Percentiles rank a stretch among this genome's conserved stretches.
Evolutionary conservation across 2,797 vertebrate genomes (phyloP).

Genomic region (Bradypodion ventrale): DNA sequence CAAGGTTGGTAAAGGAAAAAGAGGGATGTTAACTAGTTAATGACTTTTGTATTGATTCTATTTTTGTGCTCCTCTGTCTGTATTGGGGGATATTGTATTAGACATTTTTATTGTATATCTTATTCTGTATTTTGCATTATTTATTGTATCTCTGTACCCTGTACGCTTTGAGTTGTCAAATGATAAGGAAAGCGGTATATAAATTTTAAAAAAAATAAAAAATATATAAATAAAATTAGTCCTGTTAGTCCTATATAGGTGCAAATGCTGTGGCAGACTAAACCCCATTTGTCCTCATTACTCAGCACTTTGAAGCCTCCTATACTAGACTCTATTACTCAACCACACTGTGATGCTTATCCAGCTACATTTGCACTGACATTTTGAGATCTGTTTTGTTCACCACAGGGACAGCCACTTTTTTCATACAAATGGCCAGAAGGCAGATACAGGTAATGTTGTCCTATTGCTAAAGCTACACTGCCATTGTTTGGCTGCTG

Average conservation of each 20-base stretch:
- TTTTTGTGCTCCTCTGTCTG: too few relatives aligned
- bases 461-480: background rate
- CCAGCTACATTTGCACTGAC: background rate
- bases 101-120: too few relatives aligned
- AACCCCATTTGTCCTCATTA: background rate
- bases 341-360: background rate
- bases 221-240: too few relatives aligned
- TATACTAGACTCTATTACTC: background rate
- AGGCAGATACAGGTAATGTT: background rate
- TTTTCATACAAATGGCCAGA: background rate
- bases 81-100: too few relatives aligned
- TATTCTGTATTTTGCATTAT: too few relatives aligned
- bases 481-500: background rate
- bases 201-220: too few relatives aligned
- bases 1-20: slow-evolving; percentile 12
- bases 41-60: too few relatives aligned
- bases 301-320: background rate
- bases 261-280: too few relatives aligned
- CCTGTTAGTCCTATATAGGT: too few relatives aligned
- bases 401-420: background rate
- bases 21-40: slow-evolving; percentile 17
- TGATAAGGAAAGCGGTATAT: too few relatives aligned
- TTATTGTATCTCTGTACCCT: too few relatives aligned
- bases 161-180: too few relatives aligned
- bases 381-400: background rate